Evolutionary conservation across 2,113 vertebrate species (phyloP).

Genomic region (Noturus placidus): DNA sequence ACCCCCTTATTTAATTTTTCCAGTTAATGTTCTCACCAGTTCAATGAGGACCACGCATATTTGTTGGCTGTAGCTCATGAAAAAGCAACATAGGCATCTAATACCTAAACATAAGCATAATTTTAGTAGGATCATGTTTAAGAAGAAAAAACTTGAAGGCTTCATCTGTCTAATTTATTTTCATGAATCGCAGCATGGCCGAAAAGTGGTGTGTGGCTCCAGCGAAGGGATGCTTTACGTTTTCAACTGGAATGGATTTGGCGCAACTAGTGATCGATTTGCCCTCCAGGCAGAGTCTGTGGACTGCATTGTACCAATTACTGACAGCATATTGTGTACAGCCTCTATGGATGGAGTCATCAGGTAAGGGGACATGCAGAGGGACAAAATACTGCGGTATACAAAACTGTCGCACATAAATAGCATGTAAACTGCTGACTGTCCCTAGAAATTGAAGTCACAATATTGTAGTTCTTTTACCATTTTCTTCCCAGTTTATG

Average conservation of each 20-base stretch:
- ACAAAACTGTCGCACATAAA: neutral
- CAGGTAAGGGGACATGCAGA: constrained; percentile 72
- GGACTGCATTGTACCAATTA: constrained; percentile 85
- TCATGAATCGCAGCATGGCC: constrained; percentile 71
- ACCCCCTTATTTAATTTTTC: neutral
- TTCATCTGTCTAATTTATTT: neutral
- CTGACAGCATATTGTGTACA: constrained; percentile 84
- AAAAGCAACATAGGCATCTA: neutral
- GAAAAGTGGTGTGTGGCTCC: constrained; percentile 90
- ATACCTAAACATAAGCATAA: neutral
- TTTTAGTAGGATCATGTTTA: neutral
- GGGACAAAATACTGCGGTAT: neutral
- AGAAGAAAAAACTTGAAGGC: neutral
- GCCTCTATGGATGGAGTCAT: constrained; percentile 90
- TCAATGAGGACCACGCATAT: neutral
- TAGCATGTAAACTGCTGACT: neutral
- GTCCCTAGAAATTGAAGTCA: neutral
- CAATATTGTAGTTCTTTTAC: neutral
- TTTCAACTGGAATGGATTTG: constrained; percentile 96
- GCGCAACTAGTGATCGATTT: constrained; percentile 93
- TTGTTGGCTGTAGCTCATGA: neutral
- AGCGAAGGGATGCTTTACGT: constrained; percentile 90
- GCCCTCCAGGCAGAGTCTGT: constrained; percentile 84
- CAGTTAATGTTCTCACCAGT: neutral
- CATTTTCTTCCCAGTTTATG: neutral